Percentiles rank a stretch among this genome's conserved stretches.
These are phyloP conservation scores for Drosophila hawaiiensis DNA, from an alignment of 2,888 invertebrate genomes.

Conservation along the genomic window DNA sequence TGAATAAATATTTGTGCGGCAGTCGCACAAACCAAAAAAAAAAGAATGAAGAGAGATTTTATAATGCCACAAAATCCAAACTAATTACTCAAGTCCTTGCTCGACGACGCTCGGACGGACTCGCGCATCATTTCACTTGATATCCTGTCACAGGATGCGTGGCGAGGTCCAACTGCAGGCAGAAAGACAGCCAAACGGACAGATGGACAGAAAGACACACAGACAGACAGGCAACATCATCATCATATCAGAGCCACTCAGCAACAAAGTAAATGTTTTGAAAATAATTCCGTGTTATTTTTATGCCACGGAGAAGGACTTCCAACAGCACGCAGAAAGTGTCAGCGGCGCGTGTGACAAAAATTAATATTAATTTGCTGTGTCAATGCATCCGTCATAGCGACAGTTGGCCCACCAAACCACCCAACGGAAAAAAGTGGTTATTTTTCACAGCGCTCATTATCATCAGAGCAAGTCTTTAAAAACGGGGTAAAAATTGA, in stretches of 20 bases:
- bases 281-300: constrained; percentile 78
- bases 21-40: constrained; percentile 35
- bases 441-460: constrained; percentile 68
- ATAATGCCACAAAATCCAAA: constrained; percentile 83
- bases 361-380: constrained; percentile 84
- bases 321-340: constrained; percentile 45
- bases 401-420: constrained; percentile 44
- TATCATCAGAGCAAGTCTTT: constrained; percentile 42
- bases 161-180: constrained; percentile 24
- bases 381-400: constrained; percentile 80
- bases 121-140: constrained; percentile 81
- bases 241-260: constrained; percentile 35
- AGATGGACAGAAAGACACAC: constrained; percentile 6
- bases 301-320: constrained; percentile 38
- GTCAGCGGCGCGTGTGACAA: constrained; percentile 82
- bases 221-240: constrained; percentile 53
- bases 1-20: constrained; percentile 82
- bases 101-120: constrained; percentile 59
- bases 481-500: constrained; percentile 45
- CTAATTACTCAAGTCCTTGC: constrained; percentile 78
- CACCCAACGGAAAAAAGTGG: constrained; percentile 51
- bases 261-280: constrained; percentile 77
- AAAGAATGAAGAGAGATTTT: constrained; percentile 57
- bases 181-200: not conserved
- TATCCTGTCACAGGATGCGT: constrained; percentile 76